phyloP scores from a whole-genome alignment of 2,888 invertebrate species.

The Plebejus anna region DNA sequence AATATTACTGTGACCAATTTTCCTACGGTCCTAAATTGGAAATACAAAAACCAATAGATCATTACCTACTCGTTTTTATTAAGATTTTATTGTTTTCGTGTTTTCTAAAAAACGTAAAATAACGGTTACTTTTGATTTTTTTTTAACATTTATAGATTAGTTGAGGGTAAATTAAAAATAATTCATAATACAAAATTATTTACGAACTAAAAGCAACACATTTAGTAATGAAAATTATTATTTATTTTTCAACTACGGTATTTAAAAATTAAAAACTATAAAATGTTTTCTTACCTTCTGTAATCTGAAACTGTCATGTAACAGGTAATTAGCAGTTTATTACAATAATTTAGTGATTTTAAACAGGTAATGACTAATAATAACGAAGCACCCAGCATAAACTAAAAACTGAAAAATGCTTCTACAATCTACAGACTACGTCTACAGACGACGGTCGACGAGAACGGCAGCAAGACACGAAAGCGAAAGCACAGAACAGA shows the following conservation, averaged over 20 bases:
- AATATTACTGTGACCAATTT: background rate
- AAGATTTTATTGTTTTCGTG: background rate
- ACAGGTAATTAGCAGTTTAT: background rate
- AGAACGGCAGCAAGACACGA: too few relatives aligned
- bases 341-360: background rate
- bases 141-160: background rate
- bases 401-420: background rate
- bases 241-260: background rate
- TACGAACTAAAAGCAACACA: background rate
- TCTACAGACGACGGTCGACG: too few relatives aligned
- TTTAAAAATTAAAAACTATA: too few relatives aligned
- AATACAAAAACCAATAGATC: background rate
- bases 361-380: background rate
- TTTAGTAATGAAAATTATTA: background rate
- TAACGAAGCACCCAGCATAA: background rate
- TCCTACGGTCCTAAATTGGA: background rate
- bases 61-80: background rate
- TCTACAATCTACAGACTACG: background rate
- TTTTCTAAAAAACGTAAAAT: background rate
- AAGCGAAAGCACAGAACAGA: too few relatives aligned
- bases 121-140: slow-evolving; percentile 4
- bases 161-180: background rate
- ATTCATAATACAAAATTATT: background rate
- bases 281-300: slow-evolving; percentile 1
- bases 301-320: slow-evolving; percentile 1